These are phyloP conservation scores for Lophotis ruficrista DNA, from an alignment of 2,113 vertebrate species.

Conservation along the genomic window DNA sequence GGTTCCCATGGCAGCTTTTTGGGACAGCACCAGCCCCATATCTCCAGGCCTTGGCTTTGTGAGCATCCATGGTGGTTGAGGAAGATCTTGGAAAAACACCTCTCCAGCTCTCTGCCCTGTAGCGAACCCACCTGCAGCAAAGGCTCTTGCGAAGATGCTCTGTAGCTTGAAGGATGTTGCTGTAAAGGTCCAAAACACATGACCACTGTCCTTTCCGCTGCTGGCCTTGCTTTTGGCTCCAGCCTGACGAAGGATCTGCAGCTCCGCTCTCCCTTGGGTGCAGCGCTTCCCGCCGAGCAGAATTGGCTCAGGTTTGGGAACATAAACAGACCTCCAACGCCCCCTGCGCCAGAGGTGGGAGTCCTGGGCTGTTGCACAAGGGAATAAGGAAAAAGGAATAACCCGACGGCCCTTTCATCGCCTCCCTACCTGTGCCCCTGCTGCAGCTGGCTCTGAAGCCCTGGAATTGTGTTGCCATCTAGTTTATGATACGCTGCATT, in stretches of 20 bases:
- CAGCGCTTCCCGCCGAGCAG: rapidly evolving
- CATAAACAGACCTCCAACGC: not conserved
- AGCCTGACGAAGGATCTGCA: rapidly evolving
- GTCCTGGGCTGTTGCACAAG: not conserved
- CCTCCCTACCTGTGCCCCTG: not conserved
- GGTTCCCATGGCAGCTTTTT: not conserved
- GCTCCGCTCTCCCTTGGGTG: not conserved
- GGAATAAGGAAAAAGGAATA: not conserved
- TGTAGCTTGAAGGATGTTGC: not conserved
- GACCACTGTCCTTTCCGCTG: rapidly evolving
- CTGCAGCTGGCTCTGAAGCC: not conserved
- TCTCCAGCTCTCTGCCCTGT: not conserved
- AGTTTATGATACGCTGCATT: rapidly evolving
- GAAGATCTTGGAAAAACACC: not conserved
- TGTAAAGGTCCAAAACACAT: not conserved
- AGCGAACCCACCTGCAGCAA: not conserved
- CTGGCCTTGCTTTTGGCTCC: not conserved
- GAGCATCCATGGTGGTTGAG: rapidly evolving
- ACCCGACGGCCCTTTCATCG: rapidly evolving
- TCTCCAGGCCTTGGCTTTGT: not conserved
- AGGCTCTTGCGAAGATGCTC: not conserved
- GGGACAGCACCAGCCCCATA: not conserved
- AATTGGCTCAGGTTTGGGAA: not conserved
- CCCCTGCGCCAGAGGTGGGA: not conserved
- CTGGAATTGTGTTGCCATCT: not conserved